These are phyloP conservation scores for Ectemnius lituratus DNA, from an alignment of 2,888 invertebrate genomes.

Conservation along the genomic window DNA sequence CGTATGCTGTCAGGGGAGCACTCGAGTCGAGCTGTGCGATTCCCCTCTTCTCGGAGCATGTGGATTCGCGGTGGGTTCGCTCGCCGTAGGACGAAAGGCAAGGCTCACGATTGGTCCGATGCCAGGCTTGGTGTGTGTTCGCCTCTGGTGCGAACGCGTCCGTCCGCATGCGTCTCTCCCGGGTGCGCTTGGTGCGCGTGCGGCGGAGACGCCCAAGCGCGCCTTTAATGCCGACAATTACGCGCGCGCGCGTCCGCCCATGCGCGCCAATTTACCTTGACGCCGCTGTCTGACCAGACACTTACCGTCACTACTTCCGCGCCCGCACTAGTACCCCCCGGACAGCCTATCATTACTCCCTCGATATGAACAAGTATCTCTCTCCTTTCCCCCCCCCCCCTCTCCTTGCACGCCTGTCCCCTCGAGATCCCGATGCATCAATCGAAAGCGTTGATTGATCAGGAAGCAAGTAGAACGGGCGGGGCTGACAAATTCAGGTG, in stretches of 20 bases:
- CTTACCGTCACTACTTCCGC: slow-evolving; percentile 28
- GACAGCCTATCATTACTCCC: not conserved
- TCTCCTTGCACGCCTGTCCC: no score
- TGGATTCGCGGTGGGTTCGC: slow-evolving; percentile 32
- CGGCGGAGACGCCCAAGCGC: slow-evolving; percentile 70
- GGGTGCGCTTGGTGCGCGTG: slow-evolving; percentile 55
- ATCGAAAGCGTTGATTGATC: no score
- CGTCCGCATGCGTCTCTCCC: slow-evolving; percentile 41
- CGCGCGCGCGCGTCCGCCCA: slow-evolving; percentile 62
- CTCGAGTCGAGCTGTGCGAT: slow-evolving; percentile 21
- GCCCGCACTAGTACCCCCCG: not conserved
- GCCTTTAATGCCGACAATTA: slow-evolving; percentile 70
- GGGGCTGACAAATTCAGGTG: no score
- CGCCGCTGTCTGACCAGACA: slow-evolving; percentile 43
- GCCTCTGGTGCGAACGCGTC: slow-evolving; percentile 39
- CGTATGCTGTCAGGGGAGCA: not conserved
- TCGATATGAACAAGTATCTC: not conserved
- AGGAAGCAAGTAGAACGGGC: no score
- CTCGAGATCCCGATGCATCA: slow-evolving; percentile 1
- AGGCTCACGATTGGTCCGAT: slow-evolving; percentile 54
- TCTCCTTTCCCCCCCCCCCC: not conserved
- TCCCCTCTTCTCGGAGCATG: slow-evolving; percentile 32
- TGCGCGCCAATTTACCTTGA: slow-evolving; percentile 57
- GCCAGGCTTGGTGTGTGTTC: slow-evolving; percentile 9
- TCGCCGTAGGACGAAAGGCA: slow-evolving; percentile 44